Percentiles rank a stretch among this genome's conserved stretches.
Conservation (phyloP, 2,797 vertebrate species). For the Malurus leucopterus region DNA sequence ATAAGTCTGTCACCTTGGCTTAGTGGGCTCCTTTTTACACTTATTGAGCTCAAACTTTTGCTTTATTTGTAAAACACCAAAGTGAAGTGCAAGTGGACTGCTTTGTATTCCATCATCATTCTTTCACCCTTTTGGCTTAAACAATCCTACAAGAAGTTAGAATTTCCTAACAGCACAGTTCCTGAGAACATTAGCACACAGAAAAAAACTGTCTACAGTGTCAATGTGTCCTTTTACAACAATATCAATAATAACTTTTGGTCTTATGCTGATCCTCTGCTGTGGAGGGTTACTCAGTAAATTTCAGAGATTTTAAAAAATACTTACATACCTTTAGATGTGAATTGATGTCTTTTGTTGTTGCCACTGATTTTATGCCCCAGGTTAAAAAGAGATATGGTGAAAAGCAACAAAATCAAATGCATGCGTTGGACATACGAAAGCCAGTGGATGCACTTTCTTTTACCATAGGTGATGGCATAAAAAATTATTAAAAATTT, state of each 20-base stretch:
- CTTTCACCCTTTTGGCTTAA: neutral
- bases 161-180: neutral
- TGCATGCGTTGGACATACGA: neutral
- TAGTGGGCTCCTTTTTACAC: neutral
- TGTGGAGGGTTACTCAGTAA: neutral
- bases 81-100: neutral
- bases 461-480: neutral
- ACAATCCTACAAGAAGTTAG: neutral
- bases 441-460: neutral
- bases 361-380: neutral
- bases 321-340: neutral
- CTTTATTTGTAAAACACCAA: neutral
- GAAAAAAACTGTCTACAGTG: accelerated
- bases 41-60: neutral
- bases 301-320: neutral
- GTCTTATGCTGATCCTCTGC: neutral
- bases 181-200: neutral
- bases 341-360: neutral
- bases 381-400: neutral
- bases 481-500: neutral
- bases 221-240: neutral
- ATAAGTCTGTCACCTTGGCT: neutral
- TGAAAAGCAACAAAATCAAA: neutral
- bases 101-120: neutral
- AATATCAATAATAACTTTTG: neutral